These are phyloP conservation scores for Molothrus aeneus DNA, from an alignment of 2,797 vertebrate species.

Conservation along the genomic window DNA sequence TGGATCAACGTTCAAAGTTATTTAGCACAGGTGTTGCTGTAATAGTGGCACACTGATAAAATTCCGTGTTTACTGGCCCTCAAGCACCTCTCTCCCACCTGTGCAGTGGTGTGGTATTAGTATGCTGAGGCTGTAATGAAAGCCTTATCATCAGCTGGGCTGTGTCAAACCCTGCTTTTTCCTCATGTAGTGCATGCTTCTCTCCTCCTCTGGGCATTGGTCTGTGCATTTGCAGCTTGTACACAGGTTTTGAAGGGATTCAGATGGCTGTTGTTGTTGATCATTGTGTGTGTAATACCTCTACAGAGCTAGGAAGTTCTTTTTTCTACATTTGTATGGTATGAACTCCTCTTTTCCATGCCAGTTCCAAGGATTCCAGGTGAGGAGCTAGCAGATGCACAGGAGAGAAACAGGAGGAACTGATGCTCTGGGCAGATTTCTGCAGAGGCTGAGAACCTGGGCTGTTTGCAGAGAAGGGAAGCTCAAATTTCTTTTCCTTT, in stretches of 20 bases:
- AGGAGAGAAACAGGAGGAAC: not conserved
- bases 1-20: not conserved
- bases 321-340: not conserved
- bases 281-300: not conserved
- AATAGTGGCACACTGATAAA: constrained; percentile 21
- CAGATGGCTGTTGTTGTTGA: not conserved
- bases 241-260: not conserved
- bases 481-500: not conserved
- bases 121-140: constrained; percentile 11
- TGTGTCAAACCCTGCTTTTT: not conserved
- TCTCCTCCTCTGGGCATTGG: not conserved
- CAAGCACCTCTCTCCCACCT: not conserved
- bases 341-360: not conserved
- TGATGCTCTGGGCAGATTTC: not conserved
- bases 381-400: not conserved
- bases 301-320: not conserved
- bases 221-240: not conserved
- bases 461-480: not conserved
- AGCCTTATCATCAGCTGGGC: not conserved
- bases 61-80: not conserved
- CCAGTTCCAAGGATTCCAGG: not conserved
- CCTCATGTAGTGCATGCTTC: not conserved
- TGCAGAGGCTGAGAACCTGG: not conserved
- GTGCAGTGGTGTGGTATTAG: not conserved
- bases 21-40: constrained; percentile 27